Percentiles rank a stretch among this genome's conserved stretches.
These are phyloP conservation scores for Drosophila gunungcola DNA, from an alignment of 1,140 invertebrate species.

Conservation along the genomic window DNA sequence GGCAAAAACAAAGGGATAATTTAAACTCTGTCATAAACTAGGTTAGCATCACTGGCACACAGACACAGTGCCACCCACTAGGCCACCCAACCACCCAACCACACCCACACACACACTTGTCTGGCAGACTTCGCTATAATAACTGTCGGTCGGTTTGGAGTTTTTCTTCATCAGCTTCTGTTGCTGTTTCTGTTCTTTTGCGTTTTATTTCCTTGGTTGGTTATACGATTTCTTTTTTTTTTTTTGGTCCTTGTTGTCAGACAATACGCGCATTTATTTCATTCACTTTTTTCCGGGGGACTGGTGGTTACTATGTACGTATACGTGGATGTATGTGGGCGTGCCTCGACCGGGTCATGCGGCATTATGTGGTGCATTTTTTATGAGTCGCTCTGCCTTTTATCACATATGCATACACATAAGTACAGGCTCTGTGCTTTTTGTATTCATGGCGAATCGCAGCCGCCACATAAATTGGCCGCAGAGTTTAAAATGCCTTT, in stretches of 20 bases:
- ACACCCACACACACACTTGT: conserved; percentile 17
- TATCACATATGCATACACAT: conserved; percentile 74
- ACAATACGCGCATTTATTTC: conserved; percentile 80
- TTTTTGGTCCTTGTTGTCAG: conserved; percentile 55
- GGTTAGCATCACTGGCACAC: conserved; percentile 67
- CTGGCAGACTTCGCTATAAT: conserved; percentile 66
- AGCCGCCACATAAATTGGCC: conserved; percentile 67
- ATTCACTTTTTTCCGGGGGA: conserved; percentile 46
- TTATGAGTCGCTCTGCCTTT: conserved; percentile 73
- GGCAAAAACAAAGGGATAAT: conserved; percentile 80
- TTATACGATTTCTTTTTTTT: conserved; percentile 1
- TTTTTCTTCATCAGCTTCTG: conserved; percentile 77
- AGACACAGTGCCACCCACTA: conserved; percentile 20
- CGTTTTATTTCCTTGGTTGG: conserved; percentile 49
- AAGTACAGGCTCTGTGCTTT: conserved; percentile 25
- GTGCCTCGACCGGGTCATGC: conserved; percentile 65
- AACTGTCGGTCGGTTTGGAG: conserved; percentile 79
- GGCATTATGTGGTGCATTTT: conserved; percentile 80
- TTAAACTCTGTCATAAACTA: conserved; percentile 83
- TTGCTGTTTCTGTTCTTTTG: conserved; percentile 45
- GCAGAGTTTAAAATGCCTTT: conserved; percentile 43
- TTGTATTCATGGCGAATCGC: conserved; percentile 51
- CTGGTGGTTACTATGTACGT: background rate
- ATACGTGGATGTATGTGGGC: conserved; percentile 54
- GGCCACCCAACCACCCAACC: conserved; percentile 6